Base-by-base conservation (phyloP, 2,888 invertebrate species). In the Tiliacea citrago region DNA sequence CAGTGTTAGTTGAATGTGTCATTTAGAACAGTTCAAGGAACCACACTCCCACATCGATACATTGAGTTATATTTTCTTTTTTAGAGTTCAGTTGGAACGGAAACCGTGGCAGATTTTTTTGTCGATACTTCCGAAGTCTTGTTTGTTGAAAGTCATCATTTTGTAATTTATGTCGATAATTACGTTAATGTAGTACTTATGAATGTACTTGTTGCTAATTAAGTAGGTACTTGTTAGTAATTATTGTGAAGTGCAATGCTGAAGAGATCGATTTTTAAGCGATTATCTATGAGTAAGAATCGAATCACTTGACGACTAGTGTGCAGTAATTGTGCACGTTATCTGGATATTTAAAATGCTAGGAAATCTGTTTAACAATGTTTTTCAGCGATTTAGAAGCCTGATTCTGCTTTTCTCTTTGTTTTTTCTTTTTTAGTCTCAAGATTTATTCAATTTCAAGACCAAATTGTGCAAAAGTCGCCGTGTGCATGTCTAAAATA, bases 41-140 rank as follows among this genome's bases (percentile, higher is more conserved):
- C 94, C 82, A 89, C 90, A 91, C 93, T 91, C 94, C 93, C 93
- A 94, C 94, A 92, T 89, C 73, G 85, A 84, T 83, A 83, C 72
- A 83, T 66, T 68, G 72, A 88, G 89, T 88, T 88, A 87, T 88
- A 88, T 90, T 90, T 90, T 90, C 88, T 91, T 93, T 89, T 84
- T 89, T 84, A 84, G 90, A 82, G 86, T 85, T 84, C 88, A 68
- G 81, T 79, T 24, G 42, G 58, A 73, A 57, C 35, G 67, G 58
- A 77, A 77, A 76, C 65, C 67, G 60, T 47, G 4, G n/a, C 24
- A 60, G 39, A 68, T 66, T 42, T 63, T 77, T 80, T 75, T 69
- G 29, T 13, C 4, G 16, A 53, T 63, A 12, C 49, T 68, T 83
- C 10, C 29, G 53, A 75, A 42, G 61, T 58, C 18, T 4, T 39